phyloP scores from a whole-genome alignment of 1,140 invertebrate genomes.

The Apis dorsata region DNA sequence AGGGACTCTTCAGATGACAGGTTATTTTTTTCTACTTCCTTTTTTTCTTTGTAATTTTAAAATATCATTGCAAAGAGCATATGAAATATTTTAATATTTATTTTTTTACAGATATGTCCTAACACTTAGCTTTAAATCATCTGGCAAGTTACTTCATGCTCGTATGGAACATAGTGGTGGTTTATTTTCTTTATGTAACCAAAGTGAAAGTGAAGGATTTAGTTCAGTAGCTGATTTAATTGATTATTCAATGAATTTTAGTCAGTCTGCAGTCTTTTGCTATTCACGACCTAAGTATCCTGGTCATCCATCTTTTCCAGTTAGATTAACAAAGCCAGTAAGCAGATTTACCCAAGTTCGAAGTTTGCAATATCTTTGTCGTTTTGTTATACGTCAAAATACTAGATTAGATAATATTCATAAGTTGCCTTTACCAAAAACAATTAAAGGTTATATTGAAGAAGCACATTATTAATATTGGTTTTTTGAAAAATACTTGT shows the following conservation, averaged over 20 bases:
- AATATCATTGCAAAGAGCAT: neutral
- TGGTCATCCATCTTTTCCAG: constrained; percentile 85
- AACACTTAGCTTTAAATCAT: constrained; percentile 87
- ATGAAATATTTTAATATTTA: constrained; percentile 53
- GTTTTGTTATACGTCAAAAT: constrained; percentile 88
- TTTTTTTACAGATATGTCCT: constrained; percentile 80
- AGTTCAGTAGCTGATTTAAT: constrained; percentile 86
- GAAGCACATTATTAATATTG: constrained; percentile 80
- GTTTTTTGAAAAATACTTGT: constrained; percentile 3
- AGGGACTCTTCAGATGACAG: constrained; percentile 87
- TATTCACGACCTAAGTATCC: constrained; percentile 85
- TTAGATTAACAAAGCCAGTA: constrained; percentile 88
- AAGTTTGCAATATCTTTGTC: constrained; percentile 87
- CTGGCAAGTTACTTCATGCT: constrained; percentile 86
- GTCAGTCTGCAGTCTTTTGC: constrained; percentile 86
- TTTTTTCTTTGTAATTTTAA: neutral
- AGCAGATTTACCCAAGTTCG: constrained; percentile 88
- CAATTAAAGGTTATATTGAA: constrained; percentile 84
- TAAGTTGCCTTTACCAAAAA: constrained; percentile 85
- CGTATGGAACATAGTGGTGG: constrained; percentile 86
- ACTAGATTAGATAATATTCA: constrained; percentile 87
- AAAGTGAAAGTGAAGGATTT: constrained; percentile 84
- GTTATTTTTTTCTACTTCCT: constrained; percentile 65
- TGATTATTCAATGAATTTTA: constrained; percentile 85
- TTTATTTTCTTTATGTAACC: constrained; percentile 85